Conservation (phyloP, 2,113 vertebrate genomes). For the Naja naja region DNA sequence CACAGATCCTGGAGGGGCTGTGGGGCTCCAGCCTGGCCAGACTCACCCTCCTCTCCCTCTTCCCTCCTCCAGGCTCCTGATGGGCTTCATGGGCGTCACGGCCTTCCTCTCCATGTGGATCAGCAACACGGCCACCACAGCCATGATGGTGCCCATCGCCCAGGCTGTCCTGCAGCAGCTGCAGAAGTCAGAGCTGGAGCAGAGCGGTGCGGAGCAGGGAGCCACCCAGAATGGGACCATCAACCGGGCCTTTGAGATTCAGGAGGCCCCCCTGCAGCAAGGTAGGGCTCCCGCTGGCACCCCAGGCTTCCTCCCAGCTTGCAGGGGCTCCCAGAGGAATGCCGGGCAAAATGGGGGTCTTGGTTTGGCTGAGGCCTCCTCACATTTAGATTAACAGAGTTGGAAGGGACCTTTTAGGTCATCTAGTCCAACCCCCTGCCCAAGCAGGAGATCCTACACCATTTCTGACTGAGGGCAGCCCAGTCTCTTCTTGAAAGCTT, state of each 20-base stretch:
- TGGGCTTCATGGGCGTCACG: constrained; percentile 91
- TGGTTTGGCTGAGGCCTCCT: not conserved
- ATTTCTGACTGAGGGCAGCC: no score
- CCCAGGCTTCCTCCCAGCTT: not conserved
- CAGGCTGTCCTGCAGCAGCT: constrained; percentile 86
- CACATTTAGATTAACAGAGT: no score
- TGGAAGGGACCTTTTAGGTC: no score
- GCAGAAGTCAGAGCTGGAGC: constrained; percentile 45
- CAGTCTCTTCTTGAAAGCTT: no score
- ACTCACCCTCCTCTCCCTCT: not conserved
- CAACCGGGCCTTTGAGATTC: constrained; percentile 63
- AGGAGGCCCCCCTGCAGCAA: constrained; percentile 52
- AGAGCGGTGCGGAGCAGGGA: accelerated
- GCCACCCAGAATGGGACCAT: constrained; percentile 40
- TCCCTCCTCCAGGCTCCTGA: constrained; percentile 74
- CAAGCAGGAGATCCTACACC: no score
- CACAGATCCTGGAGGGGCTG: not conserved
- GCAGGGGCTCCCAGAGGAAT: not conserved
- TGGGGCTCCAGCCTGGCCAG: not conserved
- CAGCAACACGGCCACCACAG: constrained; percentile 91
- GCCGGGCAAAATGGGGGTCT: not conserved
- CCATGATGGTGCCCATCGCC: constrained; percentile 95
- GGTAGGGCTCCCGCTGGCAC: constrained; percentile 20
- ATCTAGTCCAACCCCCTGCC: no score
- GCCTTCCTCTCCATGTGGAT: constrained; percentile 98